A percentile compares a stretch with the other conserved stretches of the same genome.
phyloP scores from a whole-genome alignment of 2,888 invertebrate species.

The Tolmerus cingulatus region DNA sequence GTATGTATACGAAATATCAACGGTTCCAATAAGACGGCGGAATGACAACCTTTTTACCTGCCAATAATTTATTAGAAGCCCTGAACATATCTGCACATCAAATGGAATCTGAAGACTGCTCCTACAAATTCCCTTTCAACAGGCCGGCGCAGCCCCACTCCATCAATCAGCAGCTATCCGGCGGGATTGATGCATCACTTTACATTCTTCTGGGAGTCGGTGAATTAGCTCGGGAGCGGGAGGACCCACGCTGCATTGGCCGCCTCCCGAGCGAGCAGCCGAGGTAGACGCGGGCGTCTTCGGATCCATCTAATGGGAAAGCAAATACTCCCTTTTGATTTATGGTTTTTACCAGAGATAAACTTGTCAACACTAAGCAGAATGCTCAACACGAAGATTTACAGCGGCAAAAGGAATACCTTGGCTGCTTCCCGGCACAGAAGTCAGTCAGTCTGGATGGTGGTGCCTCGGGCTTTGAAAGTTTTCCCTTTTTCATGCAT shows the following conservation, averaged over 20 bases:
- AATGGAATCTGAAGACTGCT: neutral
- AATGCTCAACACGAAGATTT: slow-evolving; percentile 26
- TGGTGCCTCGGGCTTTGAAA: neutral
- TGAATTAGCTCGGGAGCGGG: neutral
- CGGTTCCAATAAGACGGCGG: neutral
- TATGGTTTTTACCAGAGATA: slow-evolving; percentile 23
- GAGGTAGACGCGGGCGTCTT: neutral
- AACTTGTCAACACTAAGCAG: slow-evolving; percentile 35
- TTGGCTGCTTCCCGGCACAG: neutral
- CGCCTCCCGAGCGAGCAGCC: neutral
- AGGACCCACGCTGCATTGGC: neutral
- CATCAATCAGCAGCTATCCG: slow-evolving; percentile 6
- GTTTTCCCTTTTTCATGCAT: slow-evolving; percentile 11
- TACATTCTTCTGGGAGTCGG: neutral
- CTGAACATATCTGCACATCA: neutral
- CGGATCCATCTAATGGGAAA: slow-evolving; percentile 28
- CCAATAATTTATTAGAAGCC: neutral
- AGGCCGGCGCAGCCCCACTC: neutral
- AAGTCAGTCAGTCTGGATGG: slow-evolving; percentile 8
- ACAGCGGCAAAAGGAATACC: slow-evolving; percentile 16
- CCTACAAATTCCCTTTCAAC: slow-evolving; percentile 12
- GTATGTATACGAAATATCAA: neutral
- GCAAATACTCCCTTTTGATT: slow-evolving; percentile 27
- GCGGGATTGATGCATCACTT: slow-evolving; percentile 4
- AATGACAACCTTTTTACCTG: neutral